Conservation (phyloP, 2,113 vertebrate species). For the Dermatemys mawii region DNA sequence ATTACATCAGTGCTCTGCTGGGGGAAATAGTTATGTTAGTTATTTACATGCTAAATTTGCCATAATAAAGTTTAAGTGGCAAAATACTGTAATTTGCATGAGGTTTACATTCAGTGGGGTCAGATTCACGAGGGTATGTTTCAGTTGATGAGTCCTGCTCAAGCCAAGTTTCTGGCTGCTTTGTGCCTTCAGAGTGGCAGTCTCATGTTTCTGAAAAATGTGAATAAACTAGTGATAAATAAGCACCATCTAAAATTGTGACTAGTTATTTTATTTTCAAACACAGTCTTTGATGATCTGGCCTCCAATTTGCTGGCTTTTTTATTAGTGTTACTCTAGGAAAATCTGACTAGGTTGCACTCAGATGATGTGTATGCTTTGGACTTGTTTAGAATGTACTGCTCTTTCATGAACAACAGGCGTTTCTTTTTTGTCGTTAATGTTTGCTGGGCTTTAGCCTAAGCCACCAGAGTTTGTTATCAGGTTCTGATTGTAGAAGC, state of each 20-base stretch:
- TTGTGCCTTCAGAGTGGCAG: constrained; percentile 4
- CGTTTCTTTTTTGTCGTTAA: not conserved
- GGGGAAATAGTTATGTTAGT: not conserved
- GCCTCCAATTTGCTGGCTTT: not conserved
- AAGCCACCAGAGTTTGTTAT: not conserved
- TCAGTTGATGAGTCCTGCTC: not conserved
- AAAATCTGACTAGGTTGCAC: not conserved
- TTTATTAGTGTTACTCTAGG: not conserved
- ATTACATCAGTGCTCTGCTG: not conserved
- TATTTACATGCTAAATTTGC: not conserved
- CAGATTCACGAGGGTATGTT: not conserved
- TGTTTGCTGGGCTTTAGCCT: not conserved
- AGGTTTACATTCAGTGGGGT: not conserved
- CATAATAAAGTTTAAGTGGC: not conserved
- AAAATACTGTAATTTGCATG: not conserved
- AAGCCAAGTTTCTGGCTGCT: constrained; percentile 24
- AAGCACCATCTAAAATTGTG: not conserved
- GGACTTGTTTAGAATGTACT: not conserved
- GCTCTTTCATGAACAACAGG: not conserved
- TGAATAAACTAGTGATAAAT: constrained; percentile 5
- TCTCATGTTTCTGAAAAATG: not conserved
- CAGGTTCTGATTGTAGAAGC: not conserved
- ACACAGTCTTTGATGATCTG: not conserved
- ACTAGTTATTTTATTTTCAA: not conserved
- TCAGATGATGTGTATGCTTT: not conserved